Evolutionary conservation across 53 echinoderm and acorn worm genomes (phyloP), one percentile per base, ranked within the genome.

Genomic region (Zoroaster sp.): DNA sequence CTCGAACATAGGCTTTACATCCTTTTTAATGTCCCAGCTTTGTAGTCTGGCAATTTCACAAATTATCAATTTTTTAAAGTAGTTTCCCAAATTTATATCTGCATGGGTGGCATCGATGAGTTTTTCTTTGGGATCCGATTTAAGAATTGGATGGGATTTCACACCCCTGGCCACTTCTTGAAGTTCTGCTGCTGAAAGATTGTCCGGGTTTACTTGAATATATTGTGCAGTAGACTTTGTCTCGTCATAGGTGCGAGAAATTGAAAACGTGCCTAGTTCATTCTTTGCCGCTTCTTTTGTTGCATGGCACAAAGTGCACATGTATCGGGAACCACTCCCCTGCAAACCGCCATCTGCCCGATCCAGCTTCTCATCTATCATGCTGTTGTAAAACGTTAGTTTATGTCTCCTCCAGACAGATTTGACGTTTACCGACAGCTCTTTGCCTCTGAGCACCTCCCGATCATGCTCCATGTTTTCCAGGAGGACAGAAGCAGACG

Each of bases 101-200:
- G 93, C 80, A 65, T 93, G 93, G 4, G 87, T 93, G 20, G 90
- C 90, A 89, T 89, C 90, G 2, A 80, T 39, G 32, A 80, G 80
- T 31, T 80, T 89, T 0, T 81, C 17, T 31, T 52, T 49, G 14
- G 82, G 72, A 17, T 81, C 73, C 5, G 67, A 72, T 13, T 36
- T 71, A 2, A 89, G 41, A 32, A 80, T 53, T n/a, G 81, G 88
- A 20, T 41, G 35, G 17, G 73, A 45, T 35, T 92, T 82, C 12
- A 92, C 74, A 1, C 83, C 83, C 35, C 82, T 55, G 3, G 83
- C 43, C 2, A 73, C 9, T 36, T 65, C 66, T 14, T 10, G 20
- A 3, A 88, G 67, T 15, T 92, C 74, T 31, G 44, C 31, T 34
- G 40, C 17, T 1, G 38, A 52, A 12, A 72, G 34, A 28, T 78